These are phyloP conservation scores for Chrysogorgia sp. DNA, from an alignment of 92 coral and sea anemone species.

Conservation along the genomic window DNA sequence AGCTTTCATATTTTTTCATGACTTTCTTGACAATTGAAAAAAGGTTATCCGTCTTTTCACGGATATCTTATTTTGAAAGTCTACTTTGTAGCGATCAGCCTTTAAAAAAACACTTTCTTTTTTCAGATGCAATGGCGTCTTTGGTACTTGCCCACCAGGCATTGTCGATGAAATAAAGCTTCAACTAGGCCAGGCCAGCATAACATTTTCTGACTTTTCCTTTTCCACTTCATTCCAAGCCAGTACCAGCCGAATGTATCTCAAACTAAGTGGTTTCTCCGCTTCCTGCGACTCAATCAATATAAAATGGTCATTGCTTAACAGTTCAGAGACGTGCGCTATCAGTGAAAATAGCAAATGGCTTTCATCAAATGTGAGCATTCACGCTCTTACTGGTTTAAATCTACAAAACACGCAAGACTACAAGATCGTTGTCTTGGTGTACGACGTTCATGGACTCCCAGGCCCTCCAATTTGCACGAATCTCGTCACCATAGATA, in stretches of 20 bases:
- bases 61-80: no score
- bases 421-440: slow-evolving; percentile 84
- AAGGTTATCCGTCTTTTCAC: no score
- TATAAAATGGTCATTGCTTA: slow-evolving; percentile 75
- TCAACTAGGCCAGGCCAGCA: slow-evolving; percentile 62
- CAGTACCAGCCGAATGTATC: slow-evolving; percentile 66
- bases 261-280: slow-evolving; percentile 63
- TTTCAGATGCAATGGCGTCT: slow-evolving; percentile 82
- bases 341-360: slow-evolving; percentile 32
- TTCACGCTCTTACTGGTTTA: slow-evolving; percentile 64
- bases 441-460: slow-evolving; percentile 60
- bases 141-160: slow-evolving; percentile 85
- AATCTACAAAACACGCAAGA: slow-evolving; percentile 56
- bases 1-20: no score
- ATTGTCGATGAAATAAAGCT: slow-evolving; percentile 64
- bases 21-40: no score
- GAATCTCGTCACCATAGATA: slow-evolving; percentile 73
- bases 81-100: no score
- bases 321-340: slow-evolving; percentile 48
- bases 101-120: no score
- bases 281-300: slow-evolving; percentile 72
- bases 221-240: slow-evolving; percentile 64
- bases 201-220: slow-evolving; percentile 62
- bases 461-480: slow-evolving; percentile 71
- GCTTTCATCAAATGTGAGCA: slow-evolving; percentile 48